These are phyloP conservation scores for Cygnus atratus DNA, from an alignment of 2,113 vertebrate species.

Conservation along the genomic window DNA sequence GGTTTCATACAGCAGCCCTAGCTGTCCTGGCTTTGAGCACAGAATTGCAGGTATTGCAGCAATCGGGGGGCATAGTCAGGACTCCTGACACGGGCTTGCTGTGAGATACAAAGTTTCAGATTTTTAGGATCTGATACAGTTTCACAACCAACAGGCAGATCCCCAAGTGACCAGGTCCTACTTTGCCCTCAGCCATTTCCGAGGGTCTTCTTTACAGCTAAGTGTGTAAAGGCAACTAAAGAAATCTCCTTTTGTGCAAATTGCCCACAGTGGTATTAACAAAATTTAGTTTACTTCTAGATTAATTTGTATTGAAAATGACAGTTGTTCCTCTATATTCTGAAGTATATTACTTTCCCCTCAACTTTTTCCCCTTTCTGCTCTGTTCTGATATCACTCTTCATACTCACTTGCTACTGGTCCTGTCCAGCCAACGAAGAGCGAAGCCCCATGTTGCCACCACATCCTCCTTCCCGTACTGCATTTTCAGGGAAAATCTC, in stretches of 20 bases:
- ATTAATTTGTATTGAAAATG: not conserved
- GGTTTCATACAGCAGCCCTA: not conserved
- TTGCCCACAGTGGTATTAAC: not conserved
- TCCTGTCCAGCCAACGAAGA: not conserved
- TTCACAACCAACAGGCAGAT: not conserved
- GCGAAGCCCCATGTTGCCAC: not conserved
- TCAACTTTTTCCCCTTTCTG: not conserved
- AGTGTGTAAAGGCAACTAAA: not conserved
- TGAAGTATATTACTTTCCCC: not conserved
- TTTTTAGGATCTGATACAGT: not conserved
- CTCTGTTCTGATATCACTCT: not conserved
- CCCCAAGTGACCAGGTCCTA: not conserved
- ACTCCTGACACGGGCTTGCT: not conserved
- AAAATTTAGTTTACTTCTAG: not conserved
- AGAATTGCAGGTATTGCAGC: not conserved
- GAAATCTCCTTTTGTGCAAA: not conserved
- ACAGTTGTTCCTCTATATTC: not conserved
- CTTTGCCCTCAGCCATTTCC: not conserved
- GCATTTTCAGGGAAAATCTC: not conserved
- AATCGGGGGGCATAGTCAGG: not conserved
- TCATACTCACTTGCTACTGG: not conserved
- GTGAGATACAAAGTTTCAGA: not conserved
- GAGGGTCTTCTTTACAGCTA: not conserved
- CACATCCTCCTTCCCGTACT: not conserved
- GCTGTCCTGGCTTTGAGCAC: not conserved